These are phyloP conservation scores for Bugula neritina DNA, from an alignment of 2,888 invertebrate genomes.

Conservation along the genomic window DNA sequence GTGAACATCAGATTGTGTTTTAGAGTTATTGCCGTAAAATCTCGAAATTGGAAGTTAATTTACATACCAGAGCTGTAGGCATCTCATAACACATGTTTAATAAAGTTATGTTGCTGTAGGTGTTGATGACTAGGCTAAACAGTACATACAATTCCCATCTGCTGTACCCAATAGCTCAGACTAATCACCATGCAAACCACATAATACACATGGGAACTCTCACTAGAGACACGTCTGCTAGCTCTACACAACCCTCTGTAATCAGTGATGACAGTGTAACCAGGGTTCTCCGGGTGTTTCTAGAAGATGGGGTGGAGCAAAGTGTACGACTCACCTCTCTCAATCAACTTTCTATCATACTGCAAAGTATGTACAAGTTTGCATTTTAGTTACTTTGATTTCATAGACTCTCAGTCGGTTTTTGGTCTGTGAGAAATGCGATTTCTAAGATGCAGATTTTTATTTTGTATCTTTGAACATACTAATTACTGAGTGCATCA, in stretches of 20 bases:
- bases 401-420: too few relatives aligned
- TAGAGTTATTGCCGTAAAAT: too few relatives aligned
- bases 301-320: slow-evolving; percentile 42
- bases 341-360: slow-evolving; percentile 48
- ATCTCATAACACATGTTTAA: too few relatives aligned
- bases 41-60: too few relatives aligned
- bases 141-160: not conserved
- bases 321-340: slow-evolving; percentile 47
- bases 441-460: too few relatives aligned
- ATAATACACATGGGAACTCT: slow-evolving; percentile 5
- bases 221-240: not conserved
- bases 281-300: slow-evolving; percentile 48
- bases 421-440: too few relatives aligned
- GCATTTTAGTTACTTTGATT: too few relatives aligned
- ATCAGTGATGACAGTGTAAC: slow-evolving; percentile 37
- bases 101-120: too few relatives aligned
- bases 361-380: slow-evolving; percentile 45
- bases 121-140: slow-evolving; percentile 13
- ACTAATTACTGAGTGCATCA: too few relatives aligned
- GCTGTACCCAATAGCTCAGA: slow-evolving; percentile 1
- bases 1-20: too few relatives aligned
- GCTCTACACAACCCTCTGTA: not conserved
- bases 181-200: not conserved
- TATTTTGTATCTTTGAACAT: too few relatives aligned
- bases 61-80: too few relatives aligned